phyloP scores from a whole-genome alignment of 2,797 vertebrate species.

The Ctenosaura bakeri region DNA sequence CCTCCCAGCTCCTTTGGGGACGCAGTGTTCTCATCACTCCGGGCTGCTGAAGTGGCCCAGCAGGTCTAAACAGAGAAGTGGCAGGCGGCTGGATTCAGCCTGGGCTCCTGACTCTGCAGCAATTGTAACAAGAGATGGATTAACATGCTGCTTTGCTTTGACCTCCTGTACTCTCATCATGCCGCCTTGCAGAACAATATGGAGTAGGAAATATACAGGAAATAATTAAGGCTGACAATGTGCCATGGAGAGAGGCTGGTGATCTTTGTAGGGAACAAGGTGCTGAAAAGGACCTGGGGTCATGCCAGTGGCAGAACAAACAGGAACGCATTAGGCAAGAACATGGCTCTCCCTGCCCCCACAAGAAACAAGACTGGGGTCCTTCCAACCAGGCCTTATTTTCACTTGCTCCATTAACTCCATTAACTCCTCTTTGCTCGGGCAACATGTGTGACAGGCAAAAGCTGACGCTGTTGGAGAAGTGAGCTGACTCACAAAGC shows the following conservation, averaged over 20 bases:
- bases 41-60: background rate
- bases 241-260: constrained; percentile 3
- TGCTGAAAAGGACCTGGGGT: background rate
- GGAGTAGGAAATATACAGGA: background rate
- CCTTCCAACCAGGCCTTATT: constrained; percentile 20
- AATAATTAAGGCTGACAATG: constrained; percentile 54
- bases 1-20: background rate
- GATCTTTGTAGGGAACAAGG: constrained; percentile 38
- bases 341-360: background rate
- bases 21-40: background rate
- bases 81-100: background rate
- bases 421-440: background rate
- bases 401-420: background rate
- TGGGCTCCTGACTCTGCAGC: fast-evolving
- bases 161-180: constrained; percentile 42
- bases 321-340: constrained; percentile 17
- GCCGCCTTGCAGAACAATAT: background rate
- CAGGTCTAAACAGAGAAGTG: background rate
- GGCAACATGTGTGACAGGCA: background rate
- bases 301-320: constrained; percentile 3
- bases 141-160: background rate
- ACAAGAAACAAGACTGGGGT: constrained; percentile 17
- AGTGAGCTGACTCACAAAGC: background rate
- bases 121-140: constrained; percentile 9
- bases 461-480: background rate